Base-by-base conservation (phyloP, 1,140 invertebrate species). In the Ooceraea biroi region DNA sequence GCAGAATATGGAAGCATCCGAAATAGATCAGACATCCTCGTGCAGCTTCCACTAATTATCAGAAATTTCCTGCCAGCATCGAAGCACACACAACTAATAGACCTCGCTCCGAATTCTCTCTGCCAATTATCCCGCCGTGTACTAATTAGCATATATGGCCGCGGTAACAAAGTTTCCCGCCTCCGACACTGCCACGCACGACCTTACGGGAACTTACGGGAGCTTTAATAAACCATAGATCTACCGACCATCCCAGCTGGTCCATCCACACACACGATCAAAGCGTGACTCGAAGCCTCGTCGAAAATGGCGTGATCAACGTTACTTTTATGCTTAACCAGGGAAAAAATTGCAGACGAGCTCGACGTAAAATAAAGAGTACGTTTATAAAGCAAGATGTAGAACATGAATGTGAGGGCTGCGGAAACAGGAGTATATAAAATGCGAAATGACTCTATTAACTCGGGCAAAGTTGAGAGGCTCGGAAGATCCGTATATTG, bases 1-100 rank as follows among this genome's bases (percentile, higher is more conserved):
- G n/a, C 17, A n/a, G 25, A 78, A 68, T 78, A 44, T 68, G 68
- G 36, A 78, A 25, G 19, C 36, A 41, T 10, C 30, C 63, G n/a
- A 36, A 72, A 74, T 74, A 44, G 44, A 50, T 22, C 69, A 30
- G 36, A 41, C 19, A 30, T n/a, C 12, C 22, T 57, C 36, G 69
- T 66, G 58, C 61, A 65, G 74, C 50, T 86, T 80, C 73, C 61
- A 84, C 58, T 88, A 88, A 88, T 88, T 88, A 88, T 88, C 77
- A 88, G 84, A 85, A 89, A 88, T 88, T 88, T 88, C 86, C 77
- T 80, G 73, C 44, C 52, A 36, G 36, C 72, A 44, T n/a, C 57
- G 55, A n/a, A 69, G 41, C 83, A 66, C 61, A 72, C 63, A 50
- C 83, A 78, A 58, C 65, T 83, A 88, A 85, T 85, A 88, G 69